These are phyloP conservation scores for Pristionchus arcanus DNA, from an alignment of 2,888 invertebrate species.

Conservation along the genomic window DNA sequence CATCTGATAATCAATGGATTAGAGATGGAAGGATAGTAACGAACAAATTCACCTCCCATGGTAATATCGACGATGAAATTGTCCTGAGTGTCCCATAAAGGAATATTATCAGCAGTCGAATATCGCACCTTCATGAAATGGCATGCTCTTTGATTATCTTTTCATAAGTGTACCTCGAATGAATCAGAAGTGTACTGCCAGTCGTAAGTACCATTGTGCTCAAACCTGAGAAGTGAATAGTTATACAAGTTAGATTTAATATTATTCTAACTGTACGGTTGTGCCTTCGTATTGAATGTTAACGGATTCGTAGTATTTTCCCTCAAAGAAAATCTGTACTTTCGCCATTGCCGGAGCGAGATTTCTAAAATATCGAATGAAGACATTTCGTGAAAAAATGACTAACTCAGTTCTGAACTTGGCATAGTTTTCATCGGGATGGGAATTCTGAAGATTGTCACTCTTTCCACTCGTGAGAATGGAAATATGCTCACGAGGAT, in stretches of 20 bases:
- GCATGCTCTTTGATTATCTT: neutral
- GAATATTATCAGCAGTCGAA: neutral
- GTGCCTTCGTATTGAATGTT: neutral
- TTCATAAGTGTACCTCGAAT: neutral
- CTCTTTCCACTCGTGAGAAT: slow-evolving; percentile 37
- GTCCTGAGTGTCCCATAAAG: neutral
- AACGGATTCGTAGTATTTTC: neutral
- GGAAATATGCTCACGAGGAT: neutral
- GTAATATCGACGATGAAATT: neutral
- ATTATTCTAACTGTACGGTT: too few species aligned
- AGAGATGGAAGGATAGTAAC: too few species aligned
- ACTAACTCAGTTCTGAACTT: neutral
- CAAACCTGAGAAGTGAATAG: neutral
- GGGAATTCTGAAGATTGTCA: slow-evolving; percentile 22
- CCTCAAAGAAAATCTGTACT: neutral
- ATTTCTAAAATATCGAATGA: neutral
- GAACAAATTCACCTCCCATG: neutral
- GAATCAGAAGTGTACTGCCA: neutral
- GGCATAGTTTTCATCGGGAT: neutral
- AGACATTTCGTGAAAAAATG: neutral
- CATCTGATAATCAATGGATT: neutral
- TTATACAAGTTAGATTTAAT: neutral
- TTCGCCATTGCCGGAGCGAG: neutral
- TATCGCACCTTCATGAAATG: neutral
- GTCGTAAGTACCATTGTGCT: neutral